Conservation (phyloP, 2,888 invertebrate genomes). For the Mesorhabditis belari region DNA sequence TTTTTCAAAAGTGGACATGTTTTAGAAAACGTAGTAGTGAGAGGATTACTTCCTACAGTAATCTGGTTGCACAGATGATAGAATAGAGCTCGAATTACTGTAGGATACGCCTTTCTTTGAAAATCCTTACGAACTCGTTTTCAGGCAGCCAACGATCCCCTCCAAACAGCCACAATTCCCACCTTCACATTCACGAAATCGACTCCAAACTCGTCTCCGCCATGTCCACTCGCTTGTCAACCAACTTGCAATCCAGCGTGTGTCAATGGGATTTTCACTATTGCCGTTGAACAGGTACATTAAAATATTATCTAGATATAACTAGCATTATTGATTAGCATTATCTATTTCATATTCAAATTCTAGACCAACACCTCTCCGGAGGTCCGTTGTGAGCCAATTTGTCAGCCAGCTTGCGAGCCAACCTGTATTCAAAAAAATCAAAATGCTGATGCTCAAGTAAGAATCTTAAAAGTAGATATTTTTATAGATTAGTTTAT, state of each 20-base stretch:
- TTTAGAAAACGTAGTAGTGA: no score
- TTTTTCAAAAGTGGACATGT: no score
- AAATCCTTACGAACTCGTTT: no score
- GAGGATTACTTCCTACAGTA: no score
- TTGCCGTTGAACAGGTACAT: background rate
- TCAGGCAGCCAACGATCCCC: no score
- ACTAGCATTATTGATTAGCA: background rate
- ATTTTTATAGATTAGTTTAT: no score
- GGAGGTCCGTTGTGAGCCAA: constrained; percentile 1
- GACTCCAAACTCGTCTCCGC: background rate
- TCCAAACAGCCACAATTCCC: background rate
- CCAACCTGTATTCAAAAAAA: constrained; percentile 6
- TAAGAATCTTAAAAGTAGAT: background rate
- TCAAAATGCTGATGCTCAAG: background rate
- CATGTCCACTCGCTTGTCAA: constrained; percentile 8
- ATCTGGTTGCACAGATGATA: no score
- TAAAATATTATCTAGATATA: background rate
- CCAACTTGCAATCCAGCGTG: constrained; percentile 1
- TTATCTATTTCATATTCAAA: background rate
- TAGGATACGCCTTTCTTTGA: no score
- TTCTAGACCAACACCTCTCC: background rate
- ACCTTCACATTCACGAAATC: background rate
- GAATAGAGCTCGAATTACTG: no score
- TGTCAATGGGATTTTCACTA: background rate
- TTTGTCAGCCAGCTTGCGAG: constrained; percentile 10